Base-by-base conservation (phyloP, 2,888 invertebrate species). In the Sphaeridia pumilis region DNA sequence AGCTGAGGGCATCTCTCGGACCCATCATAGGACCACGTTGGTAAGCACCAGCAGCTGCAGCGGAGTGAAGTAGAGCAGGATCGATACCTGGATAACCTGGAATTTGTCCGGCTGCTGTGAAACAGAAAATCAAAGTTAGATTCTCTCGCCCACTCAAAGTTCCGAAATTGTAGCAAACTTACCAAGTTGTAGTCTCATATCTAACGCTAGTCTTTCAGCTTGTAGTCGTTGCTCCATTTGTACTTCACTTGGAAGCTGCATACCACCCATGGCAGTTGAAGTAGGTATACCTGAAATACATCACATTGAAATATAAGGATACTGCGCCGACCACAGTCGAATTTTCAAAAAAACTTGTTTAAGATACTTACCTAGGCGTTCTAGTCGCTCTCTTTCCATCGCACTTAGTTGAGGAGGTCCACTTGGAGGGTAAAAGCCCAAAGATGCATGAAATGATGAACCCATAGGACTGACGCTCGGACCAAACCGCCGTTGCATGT, bases 381-480 rank as follows among this genome's bases (percentile, higher is more conserved):
- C 87, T 21, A 87, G 75, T 49, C 92, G 79, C 71, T 93, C 93
- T 55, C 93, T 76, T 70, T 93, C 92, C 68, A 90, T 73, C 69
- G 86, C 87, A 64, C 86, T 84, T 55, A 85, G 67, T 64, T 82
- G 78, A 47, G 84, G 84, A n/a, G 87, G 83, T 31, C 79, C 78
- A n/a, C 71, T 72, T 22, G 58, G 52, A 2, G 58, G 67, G 68
- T 65, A 71, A 57, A 72, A 67, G 34, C 67, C 68, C 49, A 67
- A 68, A 10, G 65, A 65, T n/a, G n/a, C n/a, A n/a, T n/a, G n/a
- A n/a, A n/a, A n/a, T 17, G 63, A 60, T 67, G 83, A 84, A 64
- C 79, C 80, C 36, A 83, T 75, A 17, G 68, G 68, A 27, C 66
- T 65, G 31, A 65, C 62, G 3, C 73, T 72, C 2, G 76, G 70